Conservation (phyloP, 2,888 invertebrate species). For the Plebejus melissa region DNA sequence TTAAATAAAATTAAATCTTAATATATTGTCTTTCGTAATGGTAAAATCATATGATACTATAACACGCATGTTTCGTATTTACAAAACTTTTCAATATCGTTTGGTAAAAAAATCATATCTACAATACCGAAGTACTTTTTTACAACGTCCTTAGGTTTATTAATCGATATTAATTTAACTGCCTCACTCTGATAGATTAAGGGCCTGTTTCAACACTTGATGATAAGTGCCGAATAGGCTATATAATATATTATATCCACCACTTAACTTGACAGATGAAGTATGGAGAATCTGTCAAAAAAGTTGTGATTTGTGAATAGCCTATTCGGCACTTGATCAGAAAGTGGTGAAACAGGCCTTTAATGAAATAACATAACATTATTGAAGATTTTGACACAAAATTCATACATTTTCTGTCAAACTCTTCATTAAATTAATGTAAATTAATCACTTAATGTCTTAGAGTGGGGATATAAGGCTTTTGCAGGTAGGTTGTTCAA, state of each 20-base stretch:
- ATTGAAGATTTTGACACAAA: not conserved
- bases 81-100: conserved; percentile 41
- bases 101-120: conserved; percentile 42
- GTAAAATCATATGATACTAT: conserved; percentile 43
- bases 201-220: no score
- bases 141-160: not conserved
- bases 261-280: no score
- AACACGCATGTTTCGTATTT: conserved; percentile 41
- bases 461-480: no score
- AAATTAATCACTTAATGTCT: not conserved
- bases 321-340: no score
- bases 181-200: not conserved
- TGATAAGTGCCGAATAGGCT: no score
- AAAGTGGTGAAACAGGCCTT: no score
- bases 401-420: not conserved
- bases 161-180: not conserved
- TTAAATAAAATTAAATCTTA: conserved; percentile 34
- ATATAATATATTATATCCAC: no score
- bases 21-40: conserved; percentile 58
- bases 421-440: not conserved
- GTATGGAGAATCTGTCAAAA: no score
- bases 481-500: no score
- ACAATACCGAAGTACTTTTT: conserved; percentile 31
- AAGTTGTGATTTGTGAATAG: no score
- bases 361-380: not conserved